These are phyloP conservation scores for Muscidifurax raptorellus DNA, from an alignment of 1,140 invertebrate species.

Conservation along the genomic window DNA sequence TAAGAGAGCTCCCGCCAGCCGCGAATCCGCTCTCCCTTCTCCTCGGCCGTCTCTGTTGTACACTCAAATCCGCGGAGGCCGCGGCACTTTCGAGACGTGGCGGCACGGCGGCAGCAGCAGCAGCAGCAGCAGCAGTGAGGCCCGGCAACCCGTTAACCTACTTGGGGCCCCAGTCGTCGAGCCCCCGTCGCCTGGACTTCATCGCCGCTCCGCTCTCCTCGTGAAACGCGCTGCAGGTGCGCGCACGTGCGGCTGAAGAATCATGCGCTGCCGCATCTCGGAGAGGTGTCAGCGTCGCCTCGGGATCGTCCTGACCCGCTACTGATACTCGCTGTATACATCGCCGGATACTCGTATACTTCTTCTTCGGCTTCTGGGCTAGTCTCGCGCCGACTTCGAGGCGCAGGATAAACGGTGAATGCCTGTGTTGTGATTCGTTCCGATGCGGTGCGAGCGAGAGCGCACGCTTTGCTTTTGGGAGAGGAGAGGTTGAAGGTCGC, in stretches of 20 bases:
- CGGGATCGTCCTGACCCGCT: neutral
- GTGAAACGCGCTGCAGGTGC: neutral
- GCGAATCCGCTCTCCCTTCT: neutral
- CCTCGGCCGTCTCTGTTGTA: neutral
- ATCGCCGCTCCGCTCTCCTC: neutral
- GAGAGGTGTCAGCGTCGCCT: neutral
- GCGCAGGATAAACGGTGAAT: no score
- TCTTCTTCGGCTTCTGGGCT: no score
- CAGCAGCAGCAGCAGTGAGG: slow-evolving; percentile 46
- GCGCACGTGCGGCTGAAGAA: neutral
- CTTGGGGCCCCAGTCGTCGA: slow-evolving; percentile 68
- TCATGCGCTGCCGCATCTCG: neutral
- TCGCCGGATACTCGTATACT: no score
- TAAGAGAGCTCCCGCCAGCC: neutral
- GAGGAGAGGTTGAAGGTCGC: no score
- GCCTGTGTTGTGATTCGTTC: no score
- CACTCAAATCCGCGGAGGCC: slow-evolving; percentile 57
- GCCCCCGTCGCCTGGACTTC: slow-evolving; percentile 62
- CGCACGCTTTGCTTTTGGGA: no score
- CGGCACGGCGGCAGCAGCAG: no score
- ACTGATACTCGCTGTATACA: no score
- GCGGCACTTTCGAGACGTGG: slow-evolving; percentile 65
- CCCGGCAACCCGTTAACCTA: slow-evolving; percentile 73
- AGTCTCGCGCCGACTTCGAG: no score
- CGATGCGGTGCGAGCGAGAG: no score